These are phyloP conservation scores for Phylloscopus trochiloides DNA, from an alignment of 2,113 vertebrate species.

Conservation along the genomic window DNA sequence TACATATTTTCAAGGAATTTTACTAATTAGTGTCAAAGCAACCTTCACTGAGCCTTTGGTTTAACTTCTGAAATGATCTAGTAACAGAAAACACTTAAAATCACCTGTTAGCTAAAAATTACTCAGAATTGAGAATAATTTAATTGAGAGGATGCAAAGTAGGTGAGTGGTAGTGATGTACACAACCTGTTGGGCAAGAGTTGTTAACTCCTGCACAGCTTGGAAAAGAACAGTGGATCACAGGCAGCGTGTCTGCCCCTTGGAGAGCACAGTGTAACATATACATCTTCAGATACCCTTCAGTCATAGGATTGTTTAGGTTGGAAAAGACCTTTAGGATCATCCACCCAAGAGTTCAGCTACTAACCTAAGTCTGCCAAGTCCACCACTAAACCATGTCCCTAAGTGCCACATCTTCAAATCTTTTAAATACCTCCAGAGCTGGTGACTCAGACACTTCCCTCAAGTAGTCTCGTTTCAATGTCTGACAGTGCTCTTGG, in stretches of 20 bases:
- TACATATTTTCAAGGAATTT: background rate
- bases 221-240: background rate
- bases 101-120: background rate
- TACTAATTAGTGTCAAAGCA: background rate
- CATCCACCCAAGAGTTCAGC: too few relatives aligned
- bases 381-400: background rate
- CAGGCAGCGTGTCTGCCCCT: accelerated
- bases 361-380: background rate
- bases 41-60: background rate
- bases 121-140: background rate
- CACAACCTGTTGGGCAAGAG: background rate
- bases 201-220: background rate
- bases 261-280: background rate
- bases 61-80: background rate
- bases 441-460: background rate
- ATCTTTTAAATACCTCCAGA: background rate
- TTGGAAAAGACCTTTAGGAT: background rate
- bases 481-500: background rate
- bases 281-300: background rate
- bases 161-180: background rate
- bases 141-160: background rate
- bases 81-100: background rate
- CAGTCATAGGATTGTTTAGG: background rate
- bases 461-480: background rate
- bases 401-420: background rate